phyloP scores from a whole-genome alignment of 2,888 invertebrate species.

The Eremobia ochroleuca region DNA sequence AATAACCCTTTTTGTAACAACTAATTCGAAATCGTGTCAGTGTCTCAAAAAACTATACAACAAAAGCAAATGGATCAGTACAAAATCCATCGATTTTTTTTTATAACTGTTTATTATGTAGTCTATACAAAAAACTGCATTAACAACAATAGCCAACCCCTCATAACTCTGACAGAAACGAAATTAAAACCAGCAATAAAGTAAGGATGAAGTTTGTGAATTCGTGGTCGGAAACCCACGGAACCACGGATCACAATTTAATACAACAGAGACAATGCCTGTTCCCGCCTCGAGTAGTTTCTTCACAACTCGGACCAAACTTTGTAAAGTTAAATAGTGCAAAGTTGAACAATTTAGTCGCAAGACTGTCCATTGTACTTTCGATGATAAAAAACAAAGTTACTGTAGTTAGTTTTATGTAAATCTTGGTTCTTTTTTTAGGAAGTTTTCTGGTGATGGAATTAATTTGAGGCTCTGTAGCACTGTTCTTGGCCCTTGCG shows the following conservation, averaged over 20 bases:
- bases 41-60: not conserved
- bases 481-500: slow-evolving; percentile 16
- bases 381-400: slow-evolving; percentile 75
- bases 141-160: slow-evolving; percentile 10
- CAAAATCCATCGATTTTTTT: not conserved
- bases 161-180: slow-evolving; percentile 24
- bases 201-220: slow-evolving; percentile 68
- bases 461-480: slow-evolving; percentile 54
- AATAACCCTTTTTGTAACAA: not conserved
- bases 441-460: slow-evolving; percentile 59
- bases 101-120: not conserved
- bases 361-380: slow-evolving; percentile 77
- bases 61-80: not conserved
- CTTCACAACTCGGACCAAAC: slow-evolving; percentile 73
- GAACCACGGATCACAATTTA: slow-evolving; percentile 68
- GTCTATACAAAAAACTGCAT: not conserved
- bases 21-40: not conserved
- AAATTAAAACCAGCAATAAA: slow-evolving; percentile 67
- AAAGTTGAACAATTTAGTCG: slow-evolving; percentile 84
- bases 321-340: slow-evolving; percentile 84
- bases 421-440: slow-evolving; percentile 71
- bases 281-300: slow-evolving; percentile 73
- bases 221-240: slow-evolving; percentile 56
- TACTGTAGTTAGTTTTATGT: slow-evolving; percentile 70
- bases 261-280: slow-evolving; percentile 77